Evolutionary conservation across 1,140 invertebrate species (phyloP).

Genomic region (Drosophila willistoni): DNA sequence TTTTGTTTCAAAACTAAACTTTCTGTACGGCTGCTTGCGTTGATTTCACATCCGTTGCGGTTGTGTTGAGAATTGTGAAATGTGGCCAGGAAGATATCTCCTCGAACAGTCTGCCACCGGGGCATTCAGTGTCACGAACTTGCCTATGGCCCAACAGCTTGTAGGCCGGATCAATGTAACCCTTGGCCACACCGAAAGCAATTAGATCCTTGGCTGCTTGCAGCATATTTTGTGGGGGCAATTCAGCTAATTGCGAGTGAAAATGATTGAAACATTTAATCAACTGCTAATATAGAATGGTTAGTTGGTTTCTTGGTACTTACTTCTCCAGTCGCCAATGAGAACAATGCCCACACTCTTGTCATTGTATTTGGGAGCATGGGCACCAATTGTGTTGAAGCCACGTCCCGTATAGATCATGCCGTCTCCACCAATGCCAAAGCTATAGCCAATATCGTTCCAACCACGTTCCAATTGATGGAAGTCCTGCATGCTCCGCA

Average conservation of each 20-base stretch:
- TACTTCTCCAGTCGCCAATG: slow-evolving; percentile 88
- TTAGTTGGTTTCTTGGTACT: slow-evolving; percentile 40
- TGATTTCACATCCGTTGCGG: slow-evolving; percentile 20
- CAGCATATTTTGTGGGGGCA: slow-evolving; percentile 86
- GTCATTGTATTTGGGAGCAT: slow-evolving; percentile 88
- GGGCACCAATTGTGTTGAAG: slow-evolving; percentile 89
- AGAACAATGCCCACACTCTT: slow-evolving; percentile 90
- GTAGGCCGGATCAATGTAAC: slow-evolving; percentile 86
- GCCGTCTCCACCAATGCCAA: slow-evolving; percentile 91
- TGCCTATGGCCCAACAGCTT: slow-evolving; percentile 89
- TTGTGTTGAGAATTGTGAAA: slow-evolving; percentile 77
- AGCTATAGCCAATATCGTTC: slow-evolving; percentile 91
- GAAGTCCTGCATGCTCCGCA: slow-evolving; percentile 85
- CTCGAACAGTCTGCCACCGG: slow-evolving; percentile 86
- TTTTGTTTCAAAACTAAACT: slow-evolving; percentile 20
- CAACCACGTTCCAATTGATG: slow-evolving; percentile 86
- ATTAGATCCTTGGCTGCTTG: slow-evolving; percentile 86
- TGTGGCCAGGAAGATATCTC: slow-evolving; percentile 88
- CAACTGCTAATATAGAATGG: neutral
- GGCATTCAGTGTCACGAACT: slow-evolving; percentile 87
- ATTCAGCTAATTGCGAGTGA: slow-evolving; percentile 82
- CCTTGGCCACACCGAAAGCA: slow-evolving; percentile 85
- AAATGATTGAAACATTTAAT: slow-evolving; percentile 1
- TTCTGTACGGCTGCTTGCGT: slow-evolving; percentile 27
- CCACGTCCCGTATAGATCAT: slow-evolving; percentile 90